A percentile compares a stretch with the other conserved stretches of the same genome.
Evolutionary conservation across 2,113 vertebrate genomes (phyloP).

Genomic region (Colinus virginianus): DNA sequence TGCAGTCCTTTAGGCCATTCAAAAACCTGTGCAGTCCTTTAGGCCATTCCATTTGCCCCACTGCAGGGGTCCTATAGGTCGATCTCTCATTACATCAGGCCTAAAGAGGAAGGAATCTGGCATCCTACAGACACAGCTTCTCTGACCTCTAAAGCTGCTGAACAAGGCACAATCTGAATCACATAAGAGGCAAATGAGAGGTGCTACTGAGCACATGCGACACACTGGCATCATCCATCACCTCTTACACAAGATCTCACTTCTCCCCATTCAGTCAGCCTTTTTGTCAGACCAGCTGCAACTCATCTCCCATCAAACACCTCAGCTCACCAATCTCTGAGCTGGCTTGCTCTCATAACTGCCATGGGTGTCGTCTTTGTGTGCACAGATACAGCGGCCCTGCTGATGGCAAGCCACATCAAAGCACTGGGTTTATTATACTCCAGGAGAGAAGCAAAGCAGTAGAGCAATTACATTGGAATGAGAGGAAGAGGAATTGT

Average conservation of each 20-base stretch:
- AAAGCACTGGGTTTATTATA: background rate
- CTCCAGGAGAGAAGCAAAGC: background rate
- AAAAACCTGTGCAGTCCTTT: accelerated
- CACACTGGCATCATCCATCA: background rate
- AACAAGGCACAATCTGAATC: accelerated
- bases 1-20: background rate
- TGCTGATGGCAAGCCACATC: background rate
- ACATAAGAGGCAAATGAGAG: background rate
- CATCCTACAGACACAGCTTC: background rate
- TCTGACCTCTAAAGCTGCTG: background rate
- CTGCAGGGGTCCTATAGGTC: background rate
- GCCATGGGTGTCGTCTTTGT: background rate
- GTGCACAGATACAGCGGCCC: background rate
- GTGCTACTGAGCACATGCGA: accelerated
- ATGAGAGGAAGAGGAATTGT: constrained; percentile 59
- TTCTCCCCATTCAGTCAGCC: background rate
- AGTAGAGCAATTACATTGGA: constrained; percentile 41
- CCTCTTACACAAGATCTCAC: accelerated
- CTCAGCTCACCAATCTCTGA: background rate
- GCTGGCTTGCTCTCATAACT: background rate
- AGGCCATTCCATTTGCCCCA: background rate
- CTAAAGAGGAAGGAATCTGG: background rate
- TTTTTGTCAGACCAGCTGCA: background rate
- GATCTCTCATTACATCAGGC: background rate
- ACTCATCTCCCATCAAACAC: background rate